A percentile compares a stretch with the other conserved stretches of the same genome.
Conservation (phyloP, 2,888 invertebrate genomes). For the Alloscopus bannaensis region DNA sequence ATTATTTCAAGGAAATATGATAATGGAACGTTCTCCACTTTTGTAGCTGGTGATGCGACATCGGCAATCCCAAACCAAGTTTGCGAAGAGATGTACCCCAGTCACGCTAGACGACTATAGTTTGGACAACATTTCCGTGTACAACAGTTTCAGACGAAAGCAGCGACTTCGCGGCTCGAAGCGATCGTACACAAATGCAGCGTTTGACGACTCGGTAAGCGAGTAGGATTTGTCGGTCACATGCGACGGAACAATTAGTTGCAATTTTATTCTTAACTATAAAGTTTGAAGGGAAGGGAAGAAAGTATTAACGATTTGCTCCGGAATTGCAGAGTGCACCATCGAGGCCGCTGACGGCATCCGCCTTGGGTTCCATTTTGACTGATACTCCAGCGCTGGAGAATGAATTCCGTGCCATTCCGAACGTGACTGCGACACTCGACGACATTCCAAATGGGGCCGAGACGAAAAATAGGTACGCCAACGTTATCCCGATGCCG, state of each 20-base stretch:
- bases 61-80: conserved; percentile 86
- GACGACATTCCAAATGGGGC: conserved; percentile 91
- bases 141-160: conserved; percentile 82
- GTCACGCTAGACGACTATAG: conserved; percentile 93
- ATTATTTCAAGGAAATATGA: background rate
- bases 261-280: no score
- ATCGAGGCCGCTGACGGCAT: conserved; percentile 86
- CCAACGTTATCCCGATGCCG: conserved; percentile 95
- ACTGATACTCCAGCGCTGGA: conserved; percentile 79
- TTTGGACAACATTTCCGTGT: conserved; percentile 90
- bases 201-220: conserved; percentile 90
- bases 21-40: background rate
- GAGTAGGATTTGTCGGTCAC: no score
- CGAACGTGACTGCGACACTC: conserved; percentile 84
- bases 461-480: conserved; percentile 93
- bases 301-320: background rate
- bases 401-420: conserved; percentile 89
- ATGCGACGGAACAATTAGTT: no score
- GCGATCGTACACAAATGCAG: conserved; percentile 92
- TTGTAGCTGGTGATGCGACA: conserved; percentile 86
- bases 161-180: conserved; percentile 84
- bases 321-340: conserved; percentile 79
- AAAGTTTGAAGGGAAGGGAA: no score
- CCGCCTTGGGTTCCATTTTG: conserved; percentile 84
- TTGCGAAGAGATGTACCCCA: conserved; percentile 91